Evolutionary conservation across 2,113 vertebrate genomes (phyloP).

Genomic region (Polypterus bichir): DNA sequence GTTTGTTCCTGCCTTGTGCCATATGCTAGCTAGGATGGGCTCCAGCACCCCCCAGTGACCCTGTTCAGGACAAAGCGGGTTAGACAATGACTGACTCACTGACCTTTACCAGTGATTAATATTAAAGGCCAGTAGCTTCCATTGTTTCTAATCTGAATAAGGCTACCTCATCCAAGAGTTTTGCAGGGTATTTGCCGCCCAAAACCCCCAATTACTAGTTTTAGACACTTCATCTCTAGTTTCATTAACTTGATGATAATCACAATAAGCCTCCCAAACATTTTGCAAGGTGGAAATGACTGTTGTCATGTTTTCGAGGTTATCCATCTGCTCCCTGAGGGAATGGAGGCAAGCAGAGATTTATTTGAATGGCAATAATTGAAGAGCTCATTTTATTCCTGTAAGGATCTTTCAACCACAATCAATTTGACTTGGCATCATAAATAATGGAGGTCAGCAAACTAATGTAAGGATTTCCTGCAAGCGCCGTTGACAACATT

Average conservation of each 20-base stretch:
- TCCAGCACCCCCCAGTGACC: too few species aligned
- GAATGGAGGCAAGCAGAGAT: conserved; percentile 35
- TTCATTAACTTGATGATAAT: conserved; percentile 24
- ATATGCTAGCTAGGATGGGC: too few species aligned
- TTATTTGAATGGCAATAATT: conserved; percentile 49
- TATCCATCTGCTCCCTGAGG: conserved; percentile 28
- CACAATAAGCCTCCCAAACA: conserved; percentile 25
- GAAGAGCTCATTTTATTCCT: conserved; percentile 65
- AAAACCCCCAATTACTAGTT: conserved; percentile 5
- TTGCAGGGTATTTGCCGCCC: too few species aligned
- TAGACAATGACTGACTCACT: too few species aligned
- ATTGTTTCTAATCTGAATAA: too few species aligned
- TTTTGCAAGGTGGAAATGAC: conserved; percentile 27
- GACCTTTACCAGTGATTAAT: too few species aligned
- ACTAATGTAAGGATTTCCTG: conserved; percentile 21
- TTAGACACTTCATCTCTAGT: conserved; percentile 21
- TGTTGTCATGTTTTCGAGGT: conserved; percentile 34
- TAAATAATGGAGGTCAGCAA: conserved; percentile 56
- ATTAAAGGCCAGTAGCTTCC: too few species aligned
- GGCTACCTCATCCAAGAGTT: too few species aligned
- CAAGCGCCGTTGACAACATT: conserved; percentile 35
- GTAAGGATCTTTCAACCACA: conserved; percentile 59
- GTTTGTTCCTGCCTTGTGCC: too few species aligned
- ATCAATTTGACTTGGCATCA: conserved; percentile 55
- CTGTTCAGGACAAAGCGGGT: too few species aligned